phyloP scores from a whole-genome alignment of 1,140 invertebrate genomes.

The Goniozus legneri region DNA sequence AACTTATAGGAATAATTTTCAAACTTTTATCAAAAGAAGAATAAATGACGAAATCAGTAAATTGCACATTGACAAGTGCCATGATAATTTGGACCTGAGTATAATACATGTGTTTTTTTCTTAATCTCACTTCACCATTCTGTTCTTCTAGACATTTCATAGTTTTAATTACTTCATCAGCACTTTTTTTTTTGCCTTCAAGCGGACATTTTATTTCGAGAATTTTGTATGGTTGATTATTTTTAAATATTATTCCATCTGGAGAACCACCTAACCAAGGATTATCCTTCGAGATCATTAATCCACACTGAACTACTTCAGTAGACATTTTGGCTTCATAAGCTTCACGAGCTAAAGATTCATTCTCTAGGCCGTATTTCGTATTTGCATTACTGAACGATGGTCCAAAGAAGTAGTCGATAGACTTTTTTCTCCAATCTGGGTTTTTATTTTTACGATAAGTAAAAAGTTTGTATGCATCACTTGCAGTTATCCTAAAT shows the following conservation, averaged over 20 bases:
- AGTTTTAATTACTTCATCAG: conserved; percentile 1
- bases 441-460: conserved; percentile 7
- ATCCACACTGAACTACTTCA: background rate
- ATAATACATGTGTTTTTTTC: conserved; percentile 10
- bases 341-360: background rate
- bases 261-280: conserved; percentile 5
- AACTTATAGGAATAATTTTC: background rate
- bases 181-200: background rate
- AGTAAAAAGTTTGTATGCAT: conserved; percentile 6
- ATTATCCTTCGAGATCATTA: conserved; percentile 4
- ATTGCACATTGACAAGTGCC: conserved; percentile 10
- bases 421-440: conserved; percentile 3
- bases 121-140: conserved; percentile 4
- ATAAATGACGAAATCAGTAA: conserved; percentile 5
- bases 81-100: conserved; percentile 11
- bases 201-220: conserved; percentile 11
- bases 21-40: conserved; percentile 9
- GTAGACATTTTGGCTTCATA: background rate
- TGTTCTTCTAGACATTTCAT: background rate
- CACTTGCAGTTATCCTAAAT: conserved; percentile 8
- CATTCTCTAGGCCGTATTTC: background rate
- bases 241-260: conserved; percentile 1
- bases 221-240: background rate
- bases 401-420: background rate
- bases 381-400: background rate